Conservation (phyloP, 2,113 vertebrate genomes). For the Genyomyrus donnyi region DNA sequence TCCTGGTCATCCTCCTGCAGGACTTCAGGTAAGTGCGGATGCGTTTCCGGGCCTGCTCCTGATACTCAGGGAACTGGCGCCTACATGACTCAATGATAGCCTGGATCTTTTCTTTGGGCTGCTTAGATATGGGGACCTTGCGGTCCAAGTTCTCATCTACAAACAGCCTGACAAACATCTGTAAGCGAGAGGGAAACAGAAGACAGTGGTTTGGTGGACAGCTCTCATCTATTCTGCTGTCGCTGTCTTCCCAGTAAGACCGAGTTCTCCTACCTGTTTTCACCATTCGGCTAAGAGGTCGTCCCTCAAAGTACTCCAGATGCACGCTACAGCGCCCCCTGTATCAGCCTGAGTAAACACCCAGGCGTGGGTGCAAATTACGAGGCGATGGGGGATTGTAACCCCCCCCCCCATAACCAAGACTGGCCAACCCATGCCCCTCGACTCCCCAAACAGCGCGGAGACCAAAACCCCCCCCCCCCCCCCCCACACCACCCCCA, state of each 20-base stretch:
- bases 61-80: slow-evolving; percentile 82
- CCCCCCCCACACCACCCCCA: too few relatives aligned
- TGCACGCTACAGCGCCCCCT: background rate
- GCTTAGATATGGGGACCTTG: background rate
- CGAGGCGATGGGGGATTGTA: background rate
- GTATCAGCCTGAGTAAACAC: background rate
- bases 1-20: slow-evolving; percentile 84
- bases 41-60: slow-evolving; percentile 79
- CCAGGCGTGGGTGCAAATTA: background rate
- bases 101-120: background rate
- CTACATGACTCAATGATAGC: slow-evolving; percentile 69
- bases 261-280: background rate
- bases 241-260: slow-evolving; percentile 21
- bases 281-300: background rate
- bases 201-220: slow-evolving; percentile 76
- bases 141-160: slow-evolving; percentile 46
- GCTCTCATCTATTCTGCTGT: slow-evolving; percentile 61
- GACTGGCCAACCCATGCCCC: background rate
- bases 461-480: background rate
- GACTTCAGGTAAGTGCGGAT: slow-evolving; percentile 87
- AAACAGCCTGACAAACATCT: slow-evolving; percentile 89
- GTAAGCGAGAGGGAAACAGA: slow-evolving; percentile 85
- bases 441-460: background rate
- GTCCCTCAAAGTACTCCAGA: background rate
- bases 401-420: background rate